Evolutionary conservation across 1,140 invertebrate species (phyloP), one percentile per base, ranked within the genome.

Genomic region (Heliconius nattereri): DNA sequence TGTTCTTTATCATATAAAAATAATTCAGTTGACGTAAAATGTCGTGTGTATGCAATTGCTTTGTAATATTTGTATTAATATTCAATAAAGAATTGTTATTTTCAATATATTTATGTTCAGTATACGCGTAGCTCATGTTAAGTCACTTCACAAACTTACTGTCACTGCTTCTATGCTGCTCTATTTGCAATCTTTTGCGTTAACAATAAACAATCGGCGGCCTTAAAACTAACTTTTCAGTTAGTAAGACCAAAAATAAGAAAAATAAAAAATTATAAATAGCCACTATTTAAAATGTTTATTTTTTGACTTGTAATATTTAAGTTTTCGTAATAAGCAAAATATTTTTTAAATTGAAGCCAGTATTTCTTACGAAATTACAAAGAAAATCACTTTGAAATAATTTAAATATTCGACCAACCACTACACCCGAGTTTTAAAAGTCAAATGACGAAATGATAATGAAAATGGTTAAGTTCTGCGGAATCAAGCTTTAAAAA

Each of bases 91-190:
- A 79, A 60, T 78, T 76, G 23, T 76, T 70, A 60, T 78, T 78
- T 45, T 78, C 78, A 76, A 78, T 81, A 45, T 82, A 87, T 77
- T 84, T 85, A 88, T 82, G 71, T 85, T 86, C 79, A 16, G 49
- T 83, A 82, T 88, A 86, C 78, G 78, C 87, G 86, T 85, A 87
- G 89, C 86, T 88, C 91, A 92, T 92, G 85, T 83, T 91, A 92
- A 81, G 60, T 80, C 71, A 82, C 40, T 80, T 72, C 29, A 16
- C n/a, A 78, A 16, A 35, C 60, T 66, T 66, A 29, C 26, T 29
- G n/a, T 13, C 60, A 66, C 60, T 52, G 49, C n/a, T 73, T 75
- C 71, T 82, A 26, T 45, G 2, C 40, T 45, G 2, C 40, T 57
- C 29, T 37, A 45, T 45, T 78, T 73, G 60, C 49, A 76, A 78